These are phyloP conservation scores for Danio choprae DNA, from an alignment of 2,797 vertebrate genomes.

Conservation along the genomic window DNA sequence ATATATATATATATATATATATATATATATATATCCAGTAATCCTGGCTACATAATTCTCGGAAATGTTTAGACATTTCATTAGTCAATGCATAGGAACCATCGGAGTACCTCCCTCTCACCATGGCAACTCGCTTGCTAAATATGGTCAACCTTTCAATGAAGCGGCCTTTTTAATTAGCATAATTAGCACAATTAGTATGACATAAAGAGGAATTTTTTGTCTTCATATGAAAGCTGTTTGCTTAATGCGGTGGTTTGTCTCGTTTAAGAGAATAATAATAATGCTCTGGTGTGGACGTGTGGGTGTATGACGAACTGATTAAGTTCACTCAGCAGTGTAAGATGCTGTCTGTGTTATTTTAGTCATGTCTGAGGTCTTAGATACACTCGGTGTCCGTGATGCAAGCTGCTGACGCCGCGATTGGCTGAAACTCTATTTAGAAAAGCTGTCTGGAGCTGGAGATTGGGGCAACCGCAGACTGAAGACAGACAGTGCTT, in stretches of 20 bases:
- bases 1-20: no score
- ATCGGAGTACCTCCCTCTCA: not conserved
- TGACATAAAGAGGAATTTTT: conserved; percentile 19
- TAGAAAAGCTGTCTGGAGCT: conserved; percentile 49
- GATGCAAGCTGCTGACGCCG: conserved; percentile 29
- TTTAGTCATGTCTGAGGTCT: conserved; percentile 42
- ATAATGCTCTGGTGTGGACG: not conserved
- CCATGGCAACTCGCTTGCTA: conserved; percentile 12
- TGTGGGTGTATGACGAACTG: conserved; percentile 31
- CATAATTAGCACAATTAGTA: conserved; percentile 20
- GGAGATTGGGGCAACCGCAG: conserved; percentile 37
- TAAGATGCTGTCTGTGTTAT: conserved; percentile 47
- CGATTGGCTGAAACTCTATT: conserved; percentile 22
- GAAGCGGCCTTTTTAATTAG: conserved; percentile 15
- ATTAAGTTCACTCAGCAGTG: conserved; percentile 24
- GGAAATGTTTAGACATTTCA: not conserved
- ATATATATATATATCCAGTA: no score
- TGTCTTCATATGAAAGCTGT: not conserved
- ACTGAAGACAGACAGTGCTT: conserved; percentile 16
- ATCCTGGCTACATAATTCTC: not conserved
- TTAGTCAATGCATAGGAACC: not conserved
- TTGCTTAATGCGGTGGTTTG: not conserved
- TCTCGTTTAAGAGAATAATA: conserved; percentile 8
- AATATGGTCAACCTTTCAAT: conserved; percentile 18
- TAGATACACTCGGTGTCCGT: conserved; percentile 17